Conservation (phyloP, 2,113 vertebrate genomes). For the Daphoenositta chrysoptera region DNA sequence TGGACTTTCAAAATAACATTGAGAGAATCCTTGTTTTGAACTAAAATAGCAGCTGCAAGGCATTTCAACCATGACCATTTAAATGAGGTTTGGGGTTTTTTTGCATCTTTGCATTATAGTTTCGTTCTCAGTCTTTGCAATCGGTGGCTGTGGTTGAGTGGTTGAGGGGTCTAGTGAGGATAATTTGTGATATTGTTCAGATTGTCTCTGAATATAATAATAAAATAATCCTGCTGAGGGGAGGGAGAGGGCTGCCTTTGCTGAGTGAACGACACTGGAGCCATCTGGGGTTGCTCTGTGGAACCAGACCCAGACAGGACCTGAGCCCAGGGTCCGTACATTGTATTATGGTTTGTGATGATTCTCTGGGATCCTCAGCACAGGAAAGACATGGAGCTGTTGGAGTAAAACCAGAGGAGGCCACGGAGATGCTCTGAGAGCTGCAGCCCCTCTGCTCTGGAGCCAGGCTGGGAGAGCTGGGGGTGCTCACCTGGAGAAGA, state of each 20-base stretch:
- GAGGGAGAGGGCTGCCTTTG: accelerated
- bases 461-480: background rate
- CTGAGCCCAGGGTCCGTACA: accelerated
- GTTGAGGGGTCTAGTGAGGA: background rate
- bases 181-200: background rate
- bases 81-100: background rate
- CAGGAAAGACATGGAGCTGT: accelerated
- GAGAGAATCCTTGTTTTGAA: background rate
- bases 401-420: background rate
- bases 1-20: background rate
- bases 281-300: accelerated
- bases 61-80: background rate
- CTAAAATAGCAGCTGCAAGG: background rate
- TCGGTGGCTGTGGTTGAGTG: background rate
- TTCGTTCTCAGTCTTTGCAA: background rate
- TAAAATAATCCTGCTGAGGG: no score
- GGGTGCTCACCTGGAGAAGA: background rate
- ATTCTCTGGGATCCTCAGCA: background rate
- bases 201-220: accelerated
- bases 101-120: background rate
- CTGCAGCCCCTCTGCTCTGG: background rate
- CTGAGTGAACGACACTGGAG: accelerated
- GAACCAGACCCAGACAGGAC: background rate
- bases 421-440: accelerated
- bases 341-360: accelerated